Conservation (phyloP, 1,140 invertebrate genomes). For the Solen grandis region DNA sequence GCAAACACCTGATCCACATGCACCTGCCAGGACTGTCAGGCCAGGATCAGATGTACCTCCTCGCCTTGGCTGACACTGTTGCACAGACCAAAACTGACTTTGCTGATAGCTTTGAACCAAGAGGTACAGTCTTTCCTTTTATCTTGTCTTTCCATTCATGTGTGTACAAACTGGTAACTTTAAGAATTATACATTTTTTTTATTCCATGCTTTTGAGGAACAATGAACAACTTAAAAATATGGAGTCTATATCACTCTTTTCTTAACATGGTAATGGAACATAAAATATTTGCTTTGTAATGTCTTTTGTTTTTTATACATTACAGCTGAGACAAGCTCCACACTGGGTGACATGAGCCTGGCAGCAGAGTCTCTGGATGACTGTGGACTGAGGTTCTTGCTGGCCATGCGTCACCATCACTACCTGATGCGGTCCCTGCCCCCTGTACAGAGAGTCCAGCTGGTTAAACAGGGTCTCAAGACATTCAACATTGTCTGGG, state of each 20-base stretch:
- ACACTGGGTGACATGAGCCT: background rate
- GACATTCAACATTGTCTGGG: constrained; percentile 98
- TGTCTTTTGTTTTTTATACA: too few species aligned
- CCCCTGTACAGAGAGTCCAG: constrained; percentile 91
- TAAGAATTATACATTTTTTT: too few species aligned
- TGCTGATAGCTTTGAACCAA: constrained; percentile 67
- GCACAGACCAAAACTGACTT: constrained; percentile 83
- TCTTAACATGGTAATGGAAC: too few species aligned
- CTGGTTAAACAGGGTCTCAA: constrained; percentile 95
- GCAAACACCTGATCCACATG: constrained; percentile 95
- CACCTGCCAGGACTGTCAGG: constrained; percentile 98
- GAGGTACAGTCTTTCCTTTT: constrained; percentile 2
- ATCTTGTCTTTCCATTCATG: background rate
- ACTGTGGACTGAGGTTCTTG: constrained; percentile 97
- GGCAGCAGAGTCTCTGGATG: constrained; percentile 93
- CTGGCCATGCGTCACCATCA: constrained; percentile 99
- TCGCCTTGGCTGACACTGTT: constrained; percentile 98
- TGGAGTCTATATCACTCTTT: too few species aligned
- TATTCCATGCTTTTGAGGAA: too few species aligned
- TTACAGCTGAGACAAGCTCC: too few species aligned
- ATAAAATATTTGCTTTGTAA: too few species aligned
- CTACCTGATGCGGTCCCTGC: constrained; percentile 95
- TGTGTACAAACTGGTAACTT: too few species aligned
- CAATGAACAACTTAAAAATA: too few species aligned
- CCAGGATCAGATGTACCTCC: constrained; percentile 99